A percentile compares a stretch with the other conserved stretches of the same genome.
phyloP scores from a whole-genome alignment of 2,888 invertebrate genomes.

The Thera obeliscata region DNA sequence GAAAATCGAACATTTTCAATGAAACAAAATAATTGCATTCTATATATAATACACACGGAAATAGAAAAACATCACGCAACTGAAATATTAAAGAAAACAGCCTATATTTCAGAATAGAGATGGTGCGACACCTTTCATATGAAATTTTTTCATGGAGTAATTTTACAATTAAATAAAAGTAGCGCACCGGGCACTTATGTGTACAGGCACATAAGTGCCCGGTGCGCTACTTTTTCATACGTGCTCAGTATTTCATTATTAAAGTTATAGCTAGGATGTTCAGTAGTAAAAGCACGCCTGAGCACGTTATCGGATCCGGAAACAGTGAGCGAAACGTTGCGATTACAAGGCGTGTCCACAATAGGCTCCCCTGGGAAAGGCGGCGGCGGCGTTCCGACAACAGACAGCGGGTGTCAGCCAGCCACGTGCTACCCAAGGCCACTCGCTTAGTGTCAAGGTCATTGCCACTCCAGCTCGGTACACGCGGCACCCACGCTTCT shows the following conservation, averaged over 20 bases:
- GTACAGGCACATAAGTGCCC: neutral
- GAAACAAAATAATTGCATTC: neutral
- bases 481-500: constrained; percentile 83
- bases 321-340: constrained; percentile 46
- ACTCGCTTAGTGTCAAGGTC: constrained; percentile 85
- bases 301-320: constrained; percentile 29
- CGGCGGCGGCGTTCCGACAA: constrained; percentile 84
- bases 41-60: neutral
- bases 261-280: neutral
- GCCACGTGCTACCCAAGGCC: constrained; percentile 85
- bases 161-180: too few relatives aligned
- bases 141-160: too few relatives aligned
- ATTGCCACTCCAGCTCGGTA: constrained; percentile 83
- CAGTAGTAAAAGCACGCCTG: neutral
- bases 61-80: too few relatives aligned
- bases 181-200: too few relatives aligned
- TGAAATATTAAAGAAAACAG: too few relatives aligned
- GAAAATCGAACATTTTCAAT: neutral
- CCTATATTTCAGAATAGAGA: too few relatives aligned
- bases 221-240: neutral
- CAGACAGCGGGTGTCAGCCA: constrained; percentile 83
- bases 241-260: neutral
- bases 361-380: constrained; percentile 83
- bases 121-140: too few relatives aligned
- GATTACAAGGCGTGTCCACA: constrained; percentile 73